These are phyloP conservation scores for Dendrolimus pini DNA, from an alignment of 2,888 invertebrate species.

Conservation along the genomic window DNA sequence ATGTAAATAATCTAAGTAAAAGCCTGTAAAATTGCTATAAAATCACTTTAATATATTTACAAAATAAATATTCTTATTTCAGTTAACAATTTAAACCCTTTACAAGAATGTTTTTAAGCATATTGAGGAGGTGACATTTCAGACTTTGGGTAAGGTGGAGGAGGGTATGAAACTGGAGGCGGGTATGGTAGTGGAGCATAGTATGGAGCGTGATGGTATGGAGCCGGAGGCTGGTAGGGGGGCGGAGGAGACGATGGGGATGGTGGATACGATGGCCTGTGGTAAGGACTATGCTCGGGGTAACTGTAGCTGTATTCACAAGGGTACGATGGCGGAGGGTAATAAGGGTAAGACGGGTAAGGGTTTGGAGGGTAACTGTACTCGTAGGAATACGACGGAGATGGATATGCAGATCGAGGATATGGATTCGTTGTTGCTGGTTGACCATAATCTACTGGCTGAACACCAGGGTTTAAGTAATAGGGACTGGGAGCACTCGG, in stretches of 20 bases:
- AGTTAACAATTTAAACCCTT: no score
- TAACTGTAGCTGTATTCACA: constrained; percentile 11
- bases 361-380: constrained; percentile 14
- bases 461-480: constrained; percentile 17
- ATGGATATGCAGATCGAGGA: constrained; percentile 16
- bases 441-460: constrained; percentile 21
- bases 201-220: constrained; percentile 13
- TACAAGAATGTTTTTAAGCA: background rate
- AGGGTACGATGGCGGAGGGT: constrained; percentile 12
- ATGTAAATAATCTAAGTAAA: no score
- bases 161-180: constrained; percentile 10
- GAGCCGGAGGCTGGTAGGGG: constrained; percentile 15
- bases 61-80: no score
- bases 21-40: no score
- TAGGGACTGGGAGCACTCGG: constrained; percentile 21
- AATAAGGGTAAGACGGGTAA: constrained; percentile 17
- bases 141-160: constrained; percentile 9
- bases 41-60: no score
- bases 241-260: constrained; percentile 12
- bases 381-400: constrained; percentile 22
- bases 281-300: constrained; percentile 9
- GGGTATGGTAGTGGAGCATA: constrained; percentile 12
- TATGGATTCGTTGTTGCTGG: constrained; percentile 17
- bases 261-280: constrained; percentile 6
- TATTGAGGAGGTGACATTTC: constrained; percentile 7